phyloP scores from a whole-genome alignment of 2,888 invertebrate species.

The Cantharis rustica region DNA sequence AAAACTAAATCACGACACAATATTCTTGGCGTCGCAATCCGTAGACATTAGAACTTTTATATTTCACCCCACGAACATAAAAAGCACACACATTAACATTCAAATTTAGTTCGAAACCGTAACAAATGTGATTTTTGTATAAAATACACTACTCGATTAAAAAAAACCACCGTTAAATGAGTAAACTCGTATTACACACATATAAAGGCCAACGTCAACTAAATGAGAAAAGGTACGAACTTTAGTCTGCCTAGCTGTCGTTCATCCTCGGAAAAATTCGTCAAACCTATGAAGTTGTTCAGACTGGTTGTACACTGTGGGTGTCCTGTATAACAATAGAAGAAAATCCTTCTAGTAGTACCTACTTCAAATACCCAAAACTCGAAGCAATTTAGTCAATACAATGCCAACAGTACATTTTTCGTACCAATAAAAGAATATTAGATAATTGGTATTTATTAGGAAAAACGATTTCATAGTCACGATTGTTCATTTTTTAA shows the following conservation, averaged over 20 bases:
- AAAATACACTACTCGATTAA: neutral
- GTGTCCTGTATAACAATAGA: slow-evolving; percentile 28
- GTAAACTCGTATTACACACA: neutral
- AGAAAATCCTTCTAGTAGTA: neutral
- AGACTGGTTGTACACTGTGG: slow-evolving; percentile 25
- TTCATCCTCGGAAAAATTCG: neutral
- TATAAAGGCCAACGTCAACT: slow-evolving; percentile 1
- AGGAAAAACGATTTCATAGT: neutral
- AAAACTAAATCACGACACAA: neutral
- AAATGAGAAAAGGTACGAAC: neutral
- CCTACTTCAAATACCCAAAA: neutral
- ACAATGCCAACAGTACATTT: neutral
- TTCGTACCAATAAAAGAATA: neutral
- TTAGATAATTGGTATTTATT: neutral
- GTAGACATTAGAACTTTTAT: neutral
- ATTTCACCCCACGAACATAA: neutral
- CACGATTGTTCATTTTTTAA: neutral
- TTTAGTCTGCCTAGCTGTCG: neutral
- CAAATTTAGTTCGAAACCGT: neutral
- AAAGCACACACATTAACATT: neutral
- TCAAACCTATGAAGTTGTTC: slow-evolving; percentile 7
- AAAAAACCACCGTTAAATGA: neutral
- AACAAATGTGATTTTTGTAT: neutral
- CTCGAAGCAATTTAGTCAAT: neutral
- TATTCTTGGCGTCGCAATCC: neutral